These are phyloP conservation scores for Antitype chi DNA, from an alignment of 2,888 invertebrate species.

Conservation along the genomic window DNA sequence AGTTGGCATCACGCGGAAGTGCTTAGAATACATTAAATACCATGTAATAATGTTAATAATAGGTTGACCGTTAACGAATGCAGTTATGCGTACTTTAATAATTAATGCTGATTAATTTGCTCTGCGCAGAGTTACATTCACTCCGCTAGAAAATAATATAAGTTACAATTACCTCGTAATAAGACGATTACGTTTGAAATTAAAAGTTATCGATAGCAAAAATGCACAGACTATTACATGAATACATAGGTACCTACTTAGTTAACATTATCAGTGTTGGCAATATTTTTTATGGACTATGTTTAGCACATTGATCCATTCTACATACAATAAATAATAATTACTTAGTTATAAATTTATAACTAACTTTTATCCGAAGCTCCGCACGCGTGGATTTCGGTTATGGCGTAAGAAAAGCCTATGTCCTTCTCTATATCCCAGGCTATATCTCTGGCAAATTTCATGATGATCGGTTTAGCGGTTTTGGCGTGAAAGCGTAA, in stretches of 20 bases:
- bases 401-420: too few species aligned
- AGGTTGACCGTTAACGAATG: not conserved
- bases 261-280: not conserved
- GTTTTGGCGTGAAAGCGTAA: too few species aligned
- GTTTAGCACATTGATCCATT: too few species aligned
- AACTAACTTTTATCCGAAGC: not conserved
- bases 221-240: not conserved
- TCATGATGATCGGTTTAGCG: too few species aligned
- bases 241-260: not conserved
- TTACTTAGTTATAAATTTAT: not conserved
- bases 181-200: not conserved
- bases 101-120: conserved; percentile 23
- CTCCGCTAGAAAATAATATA: conserved; percentile 17
- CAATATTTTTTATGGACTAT: not conserved
- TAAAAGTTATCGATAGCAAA: conserved; percentile 20
- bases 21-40: conserved; percentile 1
- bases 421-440: too few species aligned
- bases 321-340: too few species aligned
- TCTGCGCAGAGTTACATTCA: conserved; percentile 1
- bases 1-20: conserved; percentile 9
- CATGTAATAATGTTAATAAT: conserved; percentile 16
- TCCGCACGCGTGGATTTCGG: too few species aligned
- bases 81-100: conserved; percentile 10
- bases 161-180: conserved; percentile 16
- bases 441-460: too few species aligned